Percentiles rank a stretch among this genome's conserved stretches.
Conservation (phyloP, 2,113 vertebrate genomes). For the Nestor notabilis region DNA sequence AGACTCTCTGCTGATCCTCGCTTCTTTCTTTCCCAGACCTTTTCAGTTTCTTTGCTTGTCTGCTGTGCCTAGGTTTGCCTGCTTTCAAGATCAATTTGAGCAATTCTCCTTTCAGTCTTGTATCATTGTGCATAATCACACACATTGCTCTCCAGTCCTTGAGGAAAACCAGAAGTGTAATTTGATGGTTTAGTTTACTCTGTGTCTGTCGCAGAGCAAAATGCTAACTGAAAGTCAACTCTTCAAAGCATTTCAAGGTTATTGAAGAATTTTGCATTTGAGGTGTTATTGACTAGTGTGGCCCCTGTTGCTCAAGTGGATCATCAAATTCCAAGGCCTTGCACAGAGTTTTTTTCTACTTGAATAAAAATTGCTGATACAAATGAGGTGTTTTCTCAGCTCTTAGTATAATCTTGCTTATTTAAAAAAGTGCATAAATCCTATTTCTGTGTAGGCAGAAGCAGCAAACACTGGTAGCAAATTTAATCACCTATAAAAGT, state of each 20-base stretch:
- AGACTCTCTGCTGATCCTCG: background rate
- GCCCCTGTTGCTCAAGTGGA: background rate
- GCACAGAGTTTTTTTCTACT: background rate
- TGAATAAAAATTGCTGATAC: background rate
- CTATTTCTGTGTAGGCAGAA: background rate
- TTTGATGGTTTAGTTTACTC: background rate
- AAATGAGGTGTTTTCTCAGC: background rate
- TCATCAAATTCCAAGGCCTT: background rate
- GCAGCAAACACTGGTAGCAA: background rate
- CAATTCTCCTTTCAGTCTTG: background rate
- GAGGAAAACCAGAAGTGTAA: background rate
- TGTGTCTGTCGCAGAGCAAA: background rate
- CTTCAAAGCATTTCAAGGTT: background rate
- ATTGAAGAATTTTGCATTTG: background rate
- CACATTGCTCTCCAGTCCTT: background rate
- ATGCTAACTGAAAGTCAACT: background rate
- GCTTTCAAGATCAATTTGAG: background rate
- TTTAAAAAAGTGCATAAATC: background rate
- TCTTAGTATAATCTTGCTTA: background rate
- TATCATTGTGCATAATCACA: background rate
- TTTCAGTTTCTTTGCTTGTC: background rate
- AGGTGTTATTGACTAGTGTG: background rate
- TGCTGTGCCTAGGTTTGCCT: background rate
- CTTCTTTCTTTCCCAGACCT: background rate
- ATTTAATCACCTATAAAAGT: background rate